These are phyloP conservation scores for Merluccius polli DNA, from an alignment of 2,797 vertebrate genomes.

Conservation along the genomic window DNA sequence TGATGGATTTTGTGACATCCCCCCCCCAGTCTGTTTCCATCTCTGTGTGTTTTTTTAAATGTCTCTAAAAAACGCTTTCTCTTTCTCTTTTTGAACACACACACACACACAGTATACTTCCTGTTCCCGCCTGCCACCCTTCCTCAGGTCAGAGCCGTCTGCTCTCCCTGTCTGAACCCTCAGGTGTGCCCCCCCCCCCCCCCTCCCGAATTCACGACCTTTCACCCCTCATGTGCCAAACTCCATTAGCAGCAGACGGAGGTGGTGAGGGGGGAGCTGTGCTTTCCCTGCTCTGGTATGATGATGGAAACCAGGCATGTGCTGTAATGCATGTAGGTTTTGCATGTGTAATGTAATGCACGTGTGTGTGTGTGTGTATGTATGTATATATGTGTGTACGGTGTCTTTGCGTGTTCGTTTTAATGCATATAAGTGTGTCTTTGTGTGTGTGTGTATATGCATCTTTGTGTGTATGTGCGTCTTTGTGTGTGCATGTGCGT, in stretches of 20 bases:
- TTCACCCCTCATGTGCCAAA: conserved; percentile 11
- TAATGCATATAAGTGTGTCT: neutral
- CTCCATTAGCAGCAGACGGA: conserved; percentile 11
- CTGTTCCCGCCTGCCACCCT: conserved; percentile 16
- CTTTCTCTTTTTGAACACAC: too few relatives aligned
- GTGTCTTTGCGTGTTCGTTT: neutral
- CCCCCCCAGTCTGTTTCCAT: neutral
- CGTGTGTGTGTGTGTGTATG: neutral
- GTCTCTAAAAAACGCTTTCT: neutral
- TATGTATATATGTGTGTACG: neutral
- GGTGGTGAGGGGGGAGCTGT: neutral
- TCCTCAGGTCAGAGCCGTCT: neutral
- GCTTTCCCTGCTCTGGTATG: conserved; percentile 17
- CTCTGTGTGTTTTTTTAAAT: neutral
- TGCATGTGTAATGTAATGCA: neutral
- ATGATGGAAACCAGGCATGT: conserved; percentile 31
- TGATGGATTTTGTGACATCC: conserved; percentile 15
- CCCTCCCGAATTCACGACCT: conserved; percentile 15
- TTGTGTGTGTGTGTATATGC: neutral
- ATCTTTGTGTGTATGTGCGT: neutral
- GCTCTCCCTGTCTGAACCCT: neutral
- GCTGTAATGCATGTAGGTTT: conserved; percentile 3
- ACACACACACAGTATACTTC: neutral
- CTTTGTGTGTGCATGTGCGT: too few relatives aligned
- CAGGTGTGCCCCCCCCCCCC: conserved; percentile 21